Percentiles rank a stretch among this genome's conserved stretches.
Conservation (phyloP, 2,888 invertebrate genomes). For the Cabera pusaria region DNA sequence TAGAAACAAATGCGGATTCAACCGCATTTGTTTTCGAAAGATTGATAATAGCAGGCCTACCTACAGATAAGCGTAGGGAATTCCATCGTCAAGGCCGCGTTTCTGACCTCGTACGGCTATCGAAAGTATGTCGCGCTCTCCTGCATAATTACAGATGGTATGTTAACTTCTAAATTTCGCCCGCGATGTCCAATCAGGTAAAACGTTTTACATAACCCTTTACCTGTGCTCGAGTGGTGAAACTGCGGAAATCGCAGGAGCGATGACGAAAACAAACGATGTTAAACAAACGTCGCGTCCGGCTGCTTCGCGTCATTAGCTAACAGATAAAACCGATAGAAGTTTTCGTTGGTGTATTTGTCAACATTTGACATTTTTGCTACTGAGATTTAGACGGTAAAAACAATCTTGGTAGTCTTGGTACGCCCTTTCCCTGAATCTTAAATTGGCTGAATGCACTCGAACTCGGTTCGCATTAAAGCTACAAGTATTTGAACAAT, state of each 20-base stretch:
- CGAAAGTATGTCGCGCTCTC: constrained; percentile 1
- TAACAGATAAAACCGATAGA: constrained; percentile 21
- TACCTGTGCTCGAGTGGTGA: constrained; percentile 12
- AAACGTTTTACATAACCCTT: constrained; percentile 26
- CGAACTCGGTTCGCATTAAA: no score
- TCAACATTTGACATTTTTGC: neutral
- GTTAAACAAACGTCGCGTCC: constrained; percentile 22
- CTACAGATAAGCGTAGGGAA: constrained; percentile 13
- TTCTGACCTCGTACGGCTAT: constrained; percentile 7
- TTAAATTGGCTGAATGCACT: no score
- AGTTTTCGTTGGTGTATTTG: constrained; percentile 1
- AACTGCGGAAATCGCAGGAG: constrained; percentile 29
- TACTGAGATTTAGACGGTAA: no score
- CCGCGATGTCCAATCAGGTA: constrained; percentile 21
- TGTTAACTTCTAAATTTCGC: constrained; percentile 19
- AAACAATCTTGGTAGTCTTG: no score
- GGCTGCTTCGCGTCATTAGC: constrained; percentile 16
- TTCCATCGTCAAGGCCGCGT: no score
- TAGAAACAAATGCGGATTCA: no score
- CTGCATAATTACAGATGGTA: constrained; percentile 6
- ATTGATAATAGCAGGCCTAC: no score
- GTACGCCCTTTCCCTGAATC: no score
- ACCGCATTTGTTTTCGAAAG: no score
- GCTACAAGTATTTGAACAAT: no score
- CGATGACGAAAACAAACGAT: constrained; percentile 25